Percentiles rank a stretch among this genome's conserved stretches.
phyloP scores from a whole-genome alignment of 2,888 invertebrate species.

The Hirtodrosophila histrioides region DNA sequence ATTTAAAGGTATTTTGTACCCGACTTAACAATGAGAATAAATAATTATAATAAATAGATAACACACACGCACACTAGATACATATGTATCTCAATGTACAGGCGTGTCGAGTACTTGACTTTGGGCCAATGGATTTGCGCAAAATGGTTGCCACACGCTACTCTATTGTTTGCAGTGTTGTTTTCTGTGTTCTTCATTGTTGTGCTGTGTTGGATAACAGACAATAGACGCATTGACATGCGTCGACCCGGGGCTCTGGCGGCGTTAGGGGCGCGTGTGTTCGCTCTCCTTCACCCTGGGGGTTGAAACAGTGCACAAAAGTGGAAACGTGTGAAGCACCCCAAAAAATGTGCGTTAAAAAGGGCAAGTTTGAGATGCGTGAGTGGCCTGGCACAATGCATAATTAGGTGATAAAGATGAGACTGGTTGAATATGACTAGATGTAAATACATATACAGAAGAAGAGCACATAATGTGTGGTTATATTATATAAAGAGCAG shows the following conservation, averaged over 20 bases:
- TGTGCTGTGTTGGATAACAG: conserved; percentile 37
- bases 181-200: conserved; percentile 5
- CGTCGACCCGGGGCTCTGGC: conserved; percentile 14
- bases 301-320: conserved; percentile 42
- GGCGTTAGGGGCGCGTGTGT: conserved; percentile 35
- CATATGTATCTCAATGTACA: too few relatives aligned
- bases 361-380: conserved; percentile 28
- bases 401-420: conserved; percentile 63
- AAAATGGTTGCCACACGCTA: conserved; percentile 64
- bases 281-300: conserved; percentile 32
- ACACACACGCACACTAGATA: too few relatives aligned
- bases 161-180: conserved; percentile 37
- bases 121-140: conserved; percentile 65
- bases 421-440: neutral
- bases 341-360: conserved; percentile 19
- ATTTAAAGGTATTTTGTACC: too few relatives aligned
- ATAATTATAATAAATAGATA: too few relatives aligned
- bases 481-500: too few relatives aligned
- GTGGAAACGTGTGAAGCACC: conserved; percentile 41
- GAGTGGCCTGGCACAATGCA: conserved; percentile 48
- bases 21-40: too few relatives aligned
- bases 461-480: too few relatives aligned
- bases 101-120: conserved; percentile 55
- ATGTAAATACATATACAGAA: neutral
- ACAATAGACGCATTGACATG: conserved; percentile 37